These are phyloP conservation scores for Balanococcus diminutus DNA, from an alignment of 2,888 invertebrate genomes.

Conservation along the genomic window DNA sequence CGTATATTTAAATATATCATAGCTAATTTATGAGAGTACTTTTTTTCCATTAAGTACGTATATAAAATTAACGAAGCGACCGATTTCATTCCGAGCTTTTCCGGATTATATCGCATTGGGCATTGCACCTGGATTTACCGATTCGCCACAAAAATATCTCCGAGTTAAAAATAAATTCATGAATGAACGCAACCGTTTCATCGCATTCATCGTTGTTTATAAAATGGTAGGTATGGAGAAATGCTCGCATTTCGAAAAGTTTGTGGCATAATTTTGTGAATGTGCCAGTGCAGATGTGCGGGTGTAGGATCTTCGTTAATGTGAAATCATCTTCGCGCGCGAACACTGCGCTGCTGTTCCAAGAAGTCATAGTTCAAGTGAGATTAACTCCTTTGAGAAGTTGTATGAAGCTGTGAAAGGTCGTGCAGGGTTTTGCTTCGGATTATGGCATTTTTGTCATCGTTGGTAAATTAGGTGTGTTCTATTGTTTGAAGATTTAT, in stretches of 20 bases:
- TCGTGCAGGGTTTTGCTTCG: too few relatives aligned
- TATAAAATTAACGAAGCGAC: background rate
- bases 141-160: background rate
- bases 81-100: background rate
- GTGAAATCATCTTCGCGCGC: background rate
- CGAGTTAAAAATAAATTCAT: background rate
- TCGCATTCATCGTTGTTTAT: too few relatives aligned
- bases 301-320: background rate
- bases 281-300: background rate
- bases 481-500: too few relatives aligned
- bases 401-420: too few relatives aligned
- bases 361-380: background rate
- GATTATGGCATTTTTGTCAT: too few relatives aligned
- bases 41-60: background rate
- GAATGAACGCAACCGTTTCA: background rate
- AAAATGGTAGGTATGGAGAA: background rate
- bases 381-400: too few relatives aligned
- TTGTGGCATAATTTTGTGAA: background rate
- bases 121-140: background rate
- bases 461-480: too few relatives aligned
- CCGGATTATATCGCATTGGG: background rate
- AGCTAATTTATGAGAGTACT: background rate
- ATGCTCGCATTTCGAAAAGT: background rate
- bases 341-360: background rate
- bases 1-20: background rate